These are phyloP conservation scores for Hyla sarda DNA, from an alignment of 2,113 vertebrate species.

Conservation along the genomic window DNA sequence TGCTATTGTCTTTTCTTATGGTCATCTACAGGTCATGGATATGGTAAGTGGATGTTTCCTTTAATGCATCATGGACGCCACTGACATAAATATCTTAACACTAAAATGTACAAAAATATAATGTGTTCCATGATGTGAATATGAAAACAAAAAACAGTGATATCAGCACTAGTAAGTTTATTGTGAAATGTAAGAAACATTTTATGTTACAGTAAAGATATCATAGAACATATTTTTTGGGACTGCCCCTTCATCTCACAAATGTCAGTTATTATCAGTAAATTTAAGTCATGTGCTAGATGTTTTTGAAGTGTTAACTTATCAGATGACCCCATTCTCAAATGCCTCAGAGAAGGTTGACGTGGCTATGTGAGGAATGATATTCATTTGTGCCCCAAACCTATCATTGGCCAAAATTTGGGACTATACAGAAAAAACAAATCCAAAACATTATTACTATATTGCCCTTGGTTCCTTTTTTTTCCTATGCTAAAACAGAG, in stretches of 20 bases:
- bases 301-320: no score
- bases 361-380: neutral
- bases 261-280: neutral
- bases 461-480: no score
- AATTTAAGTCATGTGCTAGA: neutral
- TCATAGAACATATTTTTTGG: neutral
- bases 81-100: neutral
- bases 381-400: neutral
- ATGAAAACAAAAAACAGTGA: neutral
- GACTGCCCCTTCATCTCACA: neutral
- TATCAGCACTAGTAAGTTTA: neutral
- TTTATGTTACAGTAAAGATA: neutral
- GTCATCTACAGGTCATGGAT: slow-evolving; percentile 82
- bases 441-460: no score
- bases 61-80: no score
- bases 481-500: no score
- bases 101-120: neutral
- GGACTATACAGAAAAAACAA: neutral
- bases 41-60: slow-evolving; percentile 80
- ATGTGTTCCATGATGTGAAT: neutral
- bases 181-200: neutral
- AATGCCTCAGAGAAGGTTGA: neutral
- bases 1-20: slow-evolving; percentile 89
- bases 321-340: neutral
- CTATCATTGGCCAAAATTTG: neutral